Percentiles rank a stretch among this genome's conserved stretches.
Conservation (phyloP, 2,888 invertebrate genomes). For the Malacosoma neustria region DNA sequence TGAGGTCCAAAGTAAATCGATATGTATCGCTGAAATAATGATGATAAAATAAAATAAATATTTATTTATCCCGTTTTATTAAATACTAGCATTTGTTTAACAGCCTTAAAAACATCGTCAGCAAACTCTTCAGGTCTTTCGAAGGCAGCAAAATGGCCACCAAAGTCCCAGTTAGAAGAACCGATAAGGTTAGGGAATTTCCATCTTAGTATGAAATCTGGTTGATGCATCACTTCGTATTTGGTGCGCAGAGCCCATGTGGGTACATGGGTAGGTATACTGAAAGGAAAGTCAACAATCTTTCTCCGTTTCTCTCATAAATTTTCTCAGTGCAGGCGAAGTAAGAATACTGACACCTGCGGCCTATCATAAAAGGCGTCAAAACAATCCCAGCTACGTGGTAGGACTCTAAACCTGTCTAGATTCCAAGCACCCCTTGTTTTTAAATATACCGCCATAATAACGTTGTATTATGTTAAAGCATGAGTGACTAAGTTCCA, state of each 20-base stretch:
- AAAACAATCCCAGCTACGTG: no score
- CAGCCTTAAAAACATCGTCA: conserved; percentile 75
- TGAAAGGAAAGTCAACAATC: conserved; percentile 55
- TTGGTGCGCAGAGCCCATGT: conserved; percentile 82
- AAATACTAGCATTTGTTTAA: conserved; percentile 29
- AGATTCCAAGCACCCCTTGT: no score
- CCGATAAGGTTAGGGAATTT: conserved; percentile 80
- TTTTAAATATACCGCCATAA: no score
- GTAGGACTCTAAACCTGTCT: no score
- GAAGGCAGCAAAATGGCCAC: conserved; percentile 91
- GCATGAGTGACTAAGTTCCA: no score
- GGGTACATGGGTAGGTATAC: conserved; percentile 81
- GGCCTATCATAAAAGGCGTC: no score
- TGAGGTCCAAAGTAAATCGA: no score
- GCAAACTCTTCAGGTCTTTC: conserved; percentile 83
- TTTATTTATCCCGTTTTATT: conserved; percentile 12
- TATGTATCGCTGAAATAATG: no score
- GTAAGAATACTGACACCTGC: no score
- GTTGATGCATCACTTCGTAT: conserved; percentile 77
- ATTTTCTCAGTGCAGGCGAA: no score
- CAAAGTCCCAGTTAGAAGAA: conserved; percentile 75
- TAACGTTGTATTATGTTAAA: no score
- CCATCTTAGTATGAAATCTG: conserved; percentile 76
- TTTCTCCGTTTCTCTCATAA: no score
- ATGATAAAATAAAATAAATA: not conserved